These are phyloP conservation scores for Batillaria attramentaria DNA, from an alignment of 1,140 invertebrate genomes.

Conservation along the genomic window DNA sequence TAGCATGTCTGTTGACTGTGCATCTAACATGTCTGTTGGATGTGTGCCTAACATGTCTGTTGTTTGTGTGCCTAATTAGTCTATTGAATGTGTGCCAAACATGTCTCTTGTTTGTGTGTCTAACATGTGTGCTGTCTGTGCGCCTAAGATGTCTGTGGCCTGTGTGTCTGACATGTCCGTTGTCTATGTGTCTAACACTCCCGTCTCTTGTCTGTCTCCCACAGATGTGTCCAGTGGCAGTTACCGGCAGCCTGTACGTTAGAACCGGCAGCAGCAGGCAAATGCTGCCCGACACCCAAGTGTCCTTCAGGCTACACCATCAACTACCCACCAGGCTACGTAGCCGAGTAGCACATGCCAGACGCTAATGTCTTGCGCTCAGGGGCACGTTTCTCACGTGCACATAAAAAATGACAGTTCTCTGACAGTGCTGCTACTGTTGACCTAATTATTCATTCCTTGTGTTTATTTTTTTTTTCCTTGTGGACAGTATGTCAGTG, in stretches of 20 bases:
- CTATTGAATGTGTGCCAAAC: too few relatives aligned
- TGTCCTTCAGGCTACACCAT: conserved; percentile 32
- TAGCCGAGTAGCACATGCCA: conserved; percentile 10
- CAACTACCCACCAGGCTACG: conserved; percentile 38
- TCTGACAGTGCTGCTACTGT: neutral
- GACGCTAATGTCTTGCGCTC: neutral
- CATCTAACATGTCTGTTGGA: too few relatives aligned
- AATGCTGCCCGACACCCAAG: conserved; percentile 36
- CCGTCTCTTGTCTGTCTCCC: neutral
- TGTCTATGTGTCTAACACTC: too few relatives aligned
- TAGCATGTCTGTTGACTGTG: too few relatives aligned
- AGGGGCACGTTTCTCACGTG: neutral
- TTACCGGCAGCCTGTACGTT: conserved; percentile 34
- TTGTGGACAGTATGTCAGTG: neutral
- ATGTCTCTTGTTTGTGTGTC: too few relatives aligned
- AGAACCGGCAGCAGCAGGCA: conserved; percentile 27
- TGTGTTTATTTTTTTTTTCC: neutral
- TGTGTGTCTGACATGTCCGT: too few relatives aligned
- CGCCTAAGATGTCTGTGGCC: too few relatives aligned
- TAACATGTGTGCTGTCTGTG: too few relatives aligned
- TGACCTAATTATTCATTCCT: neutral
- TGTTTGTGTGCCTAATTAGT: too few relatives aligned
- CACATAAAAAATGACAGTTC: too few relatives aligned
- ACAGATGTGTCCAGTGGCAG: conserved; percentile 34
- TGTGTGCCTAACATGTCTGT: too few relatives aligned